Percentiles rank a stretch among this genome's conserved stretches.
These are phyloP conservation scores for Anastatus disparis DNA, from an alignment of 1,140 invertebrate species.

Conservation along the genomic window DNA sequence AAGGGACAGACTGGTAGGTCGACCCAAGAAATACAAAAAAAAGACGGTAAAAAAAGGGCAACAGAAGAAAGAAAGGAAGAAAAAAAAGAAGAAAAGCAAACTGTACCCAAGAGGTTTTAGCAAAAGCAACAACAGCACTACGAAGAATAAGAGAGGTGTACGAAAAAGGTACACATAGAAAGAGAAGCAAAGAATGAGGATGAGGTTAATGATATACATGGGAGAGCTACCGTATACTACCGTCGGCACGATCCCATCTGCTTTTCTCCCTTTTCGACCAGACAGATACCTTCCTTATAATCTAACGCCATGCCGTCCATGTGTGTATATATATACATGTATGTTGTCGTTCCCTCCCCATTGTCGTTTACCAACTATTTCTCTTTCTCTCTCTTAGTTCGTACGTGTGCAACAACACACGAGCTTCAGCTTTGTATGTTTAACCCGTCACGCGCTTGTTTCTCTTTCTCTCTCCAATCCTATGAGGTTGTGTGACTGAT, in stretches of 20 bases:
- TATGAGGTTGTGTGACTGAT: conserved; percentile 19
- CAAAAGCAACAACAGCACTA: not conserved
- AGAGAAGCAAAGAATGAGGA: conserved; percentile 60
- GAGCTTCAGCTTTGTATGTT: conserved; percentile 16
- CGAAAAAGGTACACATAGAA: conserved; percentile 15
- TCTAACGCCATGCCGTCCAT: conserved; percentile 21
- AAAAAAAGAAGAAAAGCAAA: conserved; percentile 13
- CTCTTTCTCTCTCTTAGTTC: not conserved
- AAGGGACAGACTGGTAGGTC: too few relatives aligned
- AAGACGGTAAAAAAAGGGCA: not conserved
- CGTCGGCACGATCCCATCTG: conserved; percentile 54
- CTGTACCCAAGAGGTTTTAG: not conserved
- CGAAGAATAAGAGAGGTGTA: not conserved
- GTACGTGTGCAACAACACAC: not conserved
- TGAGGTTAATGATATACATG: conserved; percentile 65
- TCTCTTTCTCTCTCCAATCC: not conserved
- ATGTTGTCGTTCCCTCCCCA: not conserved
- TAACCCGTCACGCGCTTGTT: conserved; percentile 17
- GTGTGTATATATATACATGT: not conserved
- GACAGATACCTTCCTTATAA: conserved; percentile 25
- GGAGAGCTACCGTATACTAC: conserved; percentile 58
- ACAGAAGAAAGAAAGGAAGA: conserved; percentile 56
- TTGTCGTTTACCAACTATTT: not conserved
- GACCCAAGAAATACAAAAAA: not conserved
- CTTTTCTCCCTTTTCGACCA: conserved; percentile 30